Percentiles rank a stretch among this genome's conserved stretches.
Conservation (phyloP, 2,797 vertebrate species). For the Paguma larvata region DNA sequence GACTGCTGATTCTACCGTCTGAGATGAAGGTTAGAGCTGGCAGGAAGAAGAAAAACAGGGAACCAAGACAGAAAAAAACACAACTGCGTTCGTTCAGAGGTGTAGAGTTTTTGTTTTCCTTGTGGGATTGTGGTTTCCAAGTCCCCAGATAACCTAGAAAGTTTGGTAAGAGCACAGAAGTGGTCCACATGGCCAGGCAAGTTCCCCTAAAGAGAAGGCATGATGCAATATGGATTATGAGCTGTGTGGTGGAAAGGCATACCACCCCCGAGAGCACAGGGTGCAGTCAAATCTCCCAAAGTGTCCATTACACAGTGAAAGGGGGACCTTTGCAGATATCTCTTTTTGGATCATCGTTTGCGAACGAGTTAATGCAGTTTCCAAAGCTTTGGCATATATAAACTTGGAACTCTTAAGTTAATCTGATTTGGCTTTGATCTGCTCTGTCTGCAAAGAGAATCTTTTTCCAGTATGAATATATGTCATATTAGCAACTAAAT, state of each 20-base stretch:
- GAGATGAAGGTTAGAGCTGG: constrained; percentile 58
- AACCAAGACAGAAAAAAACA: background rate
- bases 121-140: background rate
- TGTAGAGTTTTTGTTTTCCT: background rate
- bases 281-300: background rate
- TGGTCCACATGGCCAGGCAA: background rate
- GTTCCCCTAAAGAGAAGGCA: background rate
- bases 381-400: constrained; percentile 29
- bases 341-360: background rate
- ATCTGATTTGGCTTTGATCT: background rate
- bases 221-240: background rate
- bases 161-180: background rate
- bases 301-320: background rate
- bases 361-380: background rate
- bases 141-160: background rate
- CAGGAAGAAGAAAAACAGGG: constrained; percentile 12
- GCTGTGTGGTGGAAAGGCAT: background rate
- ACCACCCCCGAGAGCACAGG: background rate
- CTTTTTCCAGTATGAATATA: background rate
- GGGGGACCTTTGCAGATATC: background rate
- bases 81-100: background rate
- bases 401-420: background rate
- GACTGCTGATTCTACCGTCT: constrained; percentile 53
- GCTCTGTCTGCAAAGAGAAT: background rate
- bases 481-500: background rate